Evolutionary conservation across 2,113 vertebrate species (phyloP).

Genomic region (Muscicapa adusta): DNA sequence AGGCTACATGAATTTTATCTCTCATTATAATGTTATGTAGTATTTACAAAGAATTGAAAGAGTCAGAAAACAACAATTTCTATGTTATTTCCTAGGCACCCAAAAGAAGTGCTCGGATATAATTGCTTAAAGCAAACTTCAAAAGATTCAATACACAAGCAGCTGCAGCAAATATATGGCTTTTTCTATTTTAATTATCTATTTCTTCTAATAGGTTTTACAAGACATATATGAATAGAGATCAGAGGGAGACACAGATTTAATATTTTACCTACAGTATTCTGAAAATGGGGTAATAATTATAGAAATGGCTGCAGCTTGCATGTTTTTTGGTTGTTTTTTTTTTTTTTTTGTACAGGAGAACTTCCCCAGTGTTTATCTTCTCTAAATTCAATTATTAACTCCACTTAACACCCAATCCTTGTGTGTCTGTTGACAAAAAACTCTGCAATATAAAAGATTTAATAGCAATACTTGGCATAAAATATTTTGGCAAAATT

Average conservation of each 20-base stretch:
- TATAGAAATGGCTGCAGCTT: conserved; percentile 16
- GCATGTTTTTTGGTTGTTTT: background rate
- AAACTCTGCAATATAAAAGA: conserved; percentile 44
- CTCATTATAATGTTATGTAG: background rate
- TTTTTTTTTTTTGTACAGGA: conserved; percentile 4
- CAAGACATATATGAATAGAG: conserved; percentile 37
- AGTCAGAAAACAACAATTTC: background rate
- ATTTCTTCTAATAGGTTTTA: conserved; percentile 29
- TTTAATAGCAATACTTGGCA: conserved; percentile 40
- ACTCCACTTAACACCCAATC: conserved; percentile 39
- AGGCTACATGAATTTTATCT: background rate
- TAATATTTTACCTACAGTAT: conserved; percentile 17
- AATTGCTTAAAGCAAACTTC: conserved; percentile 57
- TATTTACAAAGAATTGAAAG: background rate
- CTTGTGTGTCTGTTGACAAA: conserved; percentile 36
- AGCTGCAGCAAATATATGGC: conserved; percentile 28
- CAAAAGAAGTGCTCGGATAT: conserved; percentile 21
- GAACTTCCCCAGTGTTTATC: conserved; percentile 7
- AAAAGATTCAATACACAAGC: conserved; percentile 29
- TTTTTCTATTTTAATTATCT: conserved; percentile 40
- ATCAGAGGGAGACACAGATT: conserved; percentile 39
- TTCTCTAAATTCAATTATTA: conserved; percentile 52
- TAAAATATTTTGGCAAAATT: conserved; percentile 40
- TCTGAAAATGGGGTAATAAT: conserved; percentile 41
- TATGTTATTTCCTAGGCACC: background rate